Base-by-base conservation (phyloP, 2,113 vertebrate species). In the Egretta garzetta region DNA sequence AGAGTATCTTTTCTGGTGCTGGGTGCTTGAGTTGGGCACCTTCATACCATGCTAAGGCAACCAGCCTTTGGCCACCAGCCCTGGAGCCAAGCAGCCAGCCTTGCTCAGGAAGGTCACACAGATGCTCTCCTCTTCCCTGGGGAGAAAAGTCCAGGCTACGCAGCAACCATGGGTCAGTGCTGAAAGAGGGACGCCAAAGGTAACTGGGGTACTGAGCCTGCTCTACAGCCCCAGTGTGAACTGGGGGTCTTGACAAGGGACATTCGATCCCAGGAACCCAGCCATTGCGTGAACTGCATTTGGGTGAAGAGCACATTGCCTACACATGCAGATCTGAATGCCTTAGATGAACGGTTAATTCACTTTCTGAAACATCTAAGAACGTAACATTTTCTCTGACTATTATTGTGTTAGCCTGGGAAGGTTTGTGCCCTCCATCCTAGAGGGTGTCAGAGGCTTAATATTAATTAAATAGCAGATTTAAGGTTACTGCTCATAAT, bases 381-480 rank as follows among this genome's bases (percentile, higher is more conserved):
- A 62, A 53, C 28, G 2, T 6, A 66, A 81, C 24, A 39, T 81
- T 95, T 80, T 49, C 35, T 47, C 60, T 84, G 49, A 10, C 50
- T 91, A 14, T 86, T 79, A 85, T 77, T 35, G 41, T 16, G 81
- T 73, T 80, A 95, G 80, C 55, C 67, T 49, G n/a, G 84, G 85
- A 92, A 92, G 73, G 70, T 28, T 87, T 87, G 37, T 12, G 4
- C 2, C 1, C 41, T 35, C 35, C 5, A 3, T 75, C 64, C 75
- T 55, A 64, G 66, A 86, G 59, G 49, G 28, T 75, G 47, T 67
- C 91, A 96, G 80, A 68, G 86, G 80, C 82, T 95, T 96, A 96
- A 94, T 97, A 80, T 94, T 97, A 93, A 96, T 95, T 97, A 96
- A 94, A 93, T 53, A 96, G 74, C 43, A 86, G 50, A 81, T 77